These are phyloP conservation scores for Oithona nana DNA, from an alignment of 2,888 invertebrate genomes.

Conservation along the genomic window DNA sequence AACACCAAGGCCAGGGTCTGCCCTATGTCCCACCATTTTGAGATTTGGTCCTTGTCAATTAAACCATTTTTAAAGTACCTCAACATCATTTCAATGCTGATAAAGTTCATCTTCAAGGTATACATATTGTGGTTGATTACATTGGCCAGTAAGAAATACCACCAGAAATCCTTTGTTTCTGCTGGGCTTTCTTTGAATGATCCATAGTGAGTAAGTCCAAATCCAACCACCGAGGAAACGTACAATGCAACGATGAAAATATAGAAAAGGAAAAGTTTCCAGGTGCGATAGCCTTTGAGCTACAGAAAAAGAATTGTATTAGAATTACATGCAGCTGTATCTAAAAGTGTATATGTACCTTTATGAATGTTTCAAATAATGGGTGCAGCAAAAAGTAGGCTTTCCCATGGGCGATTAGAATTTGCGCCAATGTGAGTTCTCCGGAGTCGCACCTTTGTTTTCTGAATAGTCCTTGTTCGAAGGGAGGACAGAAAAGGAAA, in stretches of 20 bases:
- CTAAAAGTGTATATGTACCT: background rate
- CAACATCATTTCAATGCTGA: background rate
- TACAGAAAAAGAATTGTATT: background rate
- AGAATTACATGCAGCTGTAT: background rate
- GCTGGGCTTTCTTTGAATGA: background rate
- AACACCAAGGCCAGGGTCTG: background rate
- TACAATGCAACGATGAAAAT: background rate
- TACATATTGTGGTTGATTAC: background rate
- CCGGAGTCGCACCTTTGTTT: background rate
- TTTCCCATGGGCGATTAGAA: background rate
- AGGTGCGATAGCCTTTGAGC: conserved; percentile 6
- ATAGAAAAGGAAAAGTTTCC: background rate
- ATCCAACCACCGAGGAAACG: background rate
- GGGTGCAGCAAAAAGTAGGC: background rate
- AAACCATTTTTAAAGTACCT: background rate
- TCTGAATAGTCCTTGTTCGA: too few species aligned
- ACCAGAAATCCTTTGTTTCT: background rate
- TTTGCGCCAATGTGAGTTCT: background rate
- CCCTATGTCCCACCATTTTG: too few species aligned
- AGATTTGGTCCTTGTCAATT: too few species aligned
- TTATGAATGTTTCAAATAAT: background rate
- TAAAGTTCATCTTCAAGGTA: background rate
- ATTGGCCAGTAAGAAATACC: too few species aligned
- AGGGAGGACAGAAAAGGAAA: background rate
- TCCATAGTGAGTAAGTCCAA: background rate